Base-by-base conservation (phyloP, 2,888 invertebrate species). In the Eurytoma californica region DNA sequence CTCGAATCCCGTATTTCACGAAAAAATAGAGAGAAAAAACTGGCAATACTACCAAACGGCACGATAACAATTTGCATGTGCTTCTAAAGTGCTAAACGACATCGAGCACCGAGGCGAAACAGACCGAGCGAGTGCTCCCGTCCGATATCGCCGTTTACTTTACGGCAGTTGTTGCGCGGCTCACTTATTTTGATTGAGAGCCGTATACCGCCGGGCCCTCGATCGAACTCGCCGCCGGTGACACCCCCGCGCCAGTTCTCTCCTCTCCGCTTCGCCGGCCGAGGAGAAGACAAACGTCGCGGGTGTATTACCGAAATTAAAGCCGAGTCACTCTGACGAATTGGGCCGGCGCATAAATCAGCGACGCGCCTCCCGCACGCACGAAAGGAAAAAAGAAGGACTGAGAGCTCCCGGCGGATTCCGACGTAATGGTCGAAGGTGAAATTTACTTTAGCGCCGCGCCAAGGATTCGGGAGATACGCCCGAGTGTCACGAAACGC, bases 291-390 rank as follows among this genome's bases (percentile, higher is more conserved):
- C 39, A 39, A 39, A 39, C 16, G 60, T 60, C 28, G 30, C 60
- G 58, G 12, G 12, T 58, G 14, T 16, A 28, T 30, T 16, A 0
- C 77, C 77, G 58, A 75, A 75, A 77, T 80, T 80, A 73, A 39
- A 7, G 39, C 39, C 76, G 69, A 77, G 77, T 80, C 80, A 72
- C 80, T 80, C 77, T 72, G 80, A 72, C 76, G 73, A 77, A 80
- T 80, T 76, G 73, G 77, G 72, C 58, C 51, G 72, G 58, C 58
- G 74, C 74, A 74, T 69, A 69, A 74, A 79, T 79, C 79, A 79
- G 65, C 72, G 5, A 47, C 30, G 60, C 13, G 28, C 14, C n/a
- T 14, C 24, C 20, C 20, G 57, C 18, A 20, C 39, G 39, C 39
- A 39, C n/a, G n/a, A n/a, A n/a, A n/a, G n/a, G n/a, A 39, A 39